Conservation (phyloP, 2,888 invertebrate genomes). For the Deroplatys truncata region DNA sequence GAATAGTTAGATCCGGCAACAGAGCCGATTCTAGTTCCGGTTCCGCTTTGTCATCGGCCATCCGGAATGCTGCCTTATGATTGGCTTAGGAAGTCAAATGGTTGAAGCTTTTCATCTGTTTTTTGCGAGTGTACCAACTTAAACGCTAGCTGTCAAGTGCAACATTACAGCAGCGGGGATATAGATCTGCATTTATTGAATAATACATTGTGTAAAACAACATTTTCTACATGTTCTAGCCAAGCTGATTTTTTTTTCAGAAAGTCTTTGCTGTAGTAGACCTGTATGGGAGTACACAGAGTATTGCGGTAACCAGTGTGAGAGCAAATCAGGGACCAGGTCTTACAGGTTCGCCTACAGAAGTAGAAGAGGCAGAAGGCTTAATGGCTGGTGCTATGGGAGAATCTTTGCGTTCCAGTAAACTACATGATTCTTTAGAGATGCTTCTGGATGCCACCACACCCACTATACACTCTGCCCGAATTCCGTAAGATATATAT, state of each 20-base stretch:
- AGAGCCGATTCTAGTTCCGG: no score
- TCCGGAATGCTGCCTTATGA: no score
- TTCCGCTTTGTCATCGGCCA: no score
- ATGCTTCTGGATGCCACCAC: conserved; percentile 29
- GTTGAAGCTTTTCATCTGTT: no score
- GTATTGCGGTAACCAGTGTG: conserved; percentile 62
- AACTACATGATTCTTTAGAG: conserved; percentile 36
- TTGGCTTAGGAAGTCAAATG: no score
- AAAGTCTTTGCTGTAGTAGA: conserved; percentile 82
- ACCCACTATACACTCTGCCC: conserved; percentile 19
- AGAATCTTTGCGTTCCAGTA: conserved; percentile 27
- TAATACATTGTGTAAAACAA: neutral
- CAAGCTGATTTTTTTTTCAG: conserved; percentile 42
- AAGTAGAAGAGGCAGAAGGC: conserved; percentile 39
- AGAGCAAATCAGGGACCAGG: conserved; percentile 43
- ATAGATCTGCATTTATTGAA: no score
- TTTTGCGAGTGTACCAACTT: no score
- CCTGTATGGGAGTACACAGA: conserved; percentile 71
- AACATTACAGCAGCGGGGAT: no score
- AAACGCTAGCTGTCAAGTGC: no score
- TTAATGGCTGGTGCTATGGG: conserved; percentile 18
- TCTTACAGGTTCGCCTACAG: neutral
- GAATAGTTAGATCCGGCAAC: no score
- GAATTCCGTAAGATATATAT: neutral
- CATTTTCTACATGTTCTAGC: neutral